Conservation (phyloP, 1,140 invertebrate species). For the Globodera rostochiensis region DNA sequence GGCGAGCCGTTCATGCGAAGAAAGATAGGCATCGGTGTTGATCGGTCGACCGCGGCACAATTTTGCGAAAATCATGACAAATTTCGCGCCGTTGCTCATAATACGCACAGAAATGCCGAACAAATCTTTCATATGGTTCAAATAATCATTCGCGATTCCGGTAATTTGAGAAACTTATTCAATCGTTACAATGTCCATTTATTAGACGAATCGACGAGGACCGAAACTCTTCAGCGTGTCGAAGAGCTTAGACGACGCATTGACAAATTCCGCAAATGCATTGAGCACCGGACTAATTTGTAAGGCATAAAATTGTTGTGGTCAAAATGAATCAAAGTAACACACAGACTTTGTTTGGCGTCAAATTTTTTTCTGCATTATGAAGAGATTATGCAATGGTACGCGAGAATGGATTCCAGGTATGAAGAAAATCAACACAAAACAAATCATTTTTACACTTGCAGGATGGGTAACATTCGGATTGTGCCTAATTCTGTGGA, state of each 20-base stretch:
- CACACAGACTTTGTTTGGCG: slow-evolving; percentile 75
- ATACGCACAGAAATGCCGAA: slow-evolving; percentile 97
- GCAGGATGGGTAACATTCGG: slow-evolving; percentile 20
- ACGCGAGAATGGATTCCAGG: slow-evolving; percentile 36
- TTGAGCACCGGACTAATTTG: slow-evolving; percentile 69
- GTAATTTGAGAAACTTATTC: slow-evolving; percentile 15
- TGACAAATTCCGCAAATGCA: slow-evolving; percentile 33
- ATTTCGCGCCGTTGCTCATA: slow-evolving; percentile 69
- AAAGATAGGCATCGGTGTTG: slow-evolving; percentile 91
- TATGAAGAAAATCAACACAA: neutral
- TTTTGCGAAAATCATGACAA: slow-evolving; percentile 49
- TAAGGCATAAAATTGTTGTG: slow-evolving; percentile 66
- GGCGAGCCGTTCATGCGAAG: slow-evolving; percentile 97
- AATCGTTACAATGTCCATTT: neutral
- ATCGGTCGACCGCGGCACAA: slow-evolving; percentile 66
- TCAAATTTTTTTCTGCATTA: slow-evolving; percentile 94
- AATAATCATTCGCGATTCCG: slow-evolving; percentile 25
- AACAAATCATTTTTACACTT: neutral
- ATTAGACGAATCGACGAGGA: slow-evolving; percentile 24
- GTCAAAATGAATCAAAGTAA: neutral
- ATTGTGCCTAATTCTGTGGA: slow-evolving; percentile 39
- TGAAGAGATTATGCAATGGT: slow-evolving; percentile 76
- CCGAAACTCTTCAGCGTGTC: slow-evolving; percentile 17
- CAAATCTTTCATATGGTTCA: slow-evolving; percentile 75
- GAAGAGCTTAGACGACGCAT: slow-evolving; percentile 34